Conservation (phyloP, 2,888 invertebrate genomes). For the Agrotis ipsilon region DNA sequence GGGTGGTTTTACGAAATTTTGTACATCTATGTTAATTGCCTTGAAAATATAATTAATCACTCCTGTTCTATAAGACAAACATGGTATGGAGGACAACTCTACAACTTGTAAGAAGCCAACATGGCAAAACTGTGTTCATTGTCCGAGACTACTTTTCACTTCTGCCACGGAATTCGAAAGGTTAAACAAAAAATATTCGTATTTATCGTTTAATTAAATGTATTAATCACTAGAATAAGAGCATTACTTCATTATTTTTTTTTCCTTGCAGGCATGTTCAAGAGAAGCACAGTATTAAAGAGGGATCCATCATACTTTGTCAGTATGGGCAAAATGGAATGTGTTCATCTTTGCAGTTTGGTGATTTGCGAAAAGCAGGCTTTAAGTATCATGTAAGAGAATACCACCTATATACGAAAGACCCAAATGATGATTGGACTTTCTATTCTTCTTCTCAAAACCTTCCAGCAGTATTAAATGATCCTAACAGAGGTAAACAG, state of each 20-base stretch:
- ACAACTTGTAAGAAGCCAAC: slow-evolving; percentile 81
- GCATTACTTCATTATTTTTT: slow-evolving; percentile 22
- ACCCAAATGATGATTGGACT: slow-evolving; percentile 93
- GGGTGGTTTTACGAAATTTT: slow-evolving; percentile 65
- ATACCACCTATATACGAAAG: slow-evolving; percentile 89
- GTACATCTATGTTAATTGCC: slow-evolving; percentile 38
- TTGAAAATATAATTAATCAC: slow-evolving; percentile 46
- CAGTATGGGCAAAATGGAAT: slow-evolving; percentile 97
- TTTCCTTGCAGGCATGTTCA: slow-evolving; percentile 93
- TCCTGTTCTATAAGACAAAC: slow-evolving; percentile 71
- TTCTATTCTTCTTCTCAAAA: slow-evolving; percentile 98
- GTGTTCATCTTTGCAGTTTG: slow-evolving; percentile 96
- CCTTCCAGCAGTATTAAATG: slow-evolving; percentile 98
- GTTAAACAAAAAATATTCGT: slow-evolving; percentile 76
- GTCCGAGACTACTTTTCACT: slow-evolving; percentile 91
- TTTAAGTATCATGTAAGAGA: slow-evolving; percentile 96
- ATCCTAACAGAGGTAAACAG: slow-evolving; percentile 97
- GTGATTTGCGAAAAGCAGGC: slow-evolving; percentile 96
- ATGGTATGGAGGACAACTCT: slow-evolving; percentile 89
- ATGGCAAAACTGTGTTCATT: slow-evolving; percentile 92
- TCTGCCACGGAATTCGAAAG: slow-evolving; percentile 92
- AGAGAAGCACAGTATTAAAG: slow-evolving; percentile 95
- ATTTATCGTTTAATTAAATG: slow-evolving; percentile 13
- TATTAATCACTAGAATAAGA: neutral
- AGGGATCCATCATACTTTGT: slow-evolving; percentile 96